Percentiles rank a stretch among this genome's conserved stretches.
Conservation (phyloP, 2,888 invertebrate species). For the Selenia dentaria region DNA sequence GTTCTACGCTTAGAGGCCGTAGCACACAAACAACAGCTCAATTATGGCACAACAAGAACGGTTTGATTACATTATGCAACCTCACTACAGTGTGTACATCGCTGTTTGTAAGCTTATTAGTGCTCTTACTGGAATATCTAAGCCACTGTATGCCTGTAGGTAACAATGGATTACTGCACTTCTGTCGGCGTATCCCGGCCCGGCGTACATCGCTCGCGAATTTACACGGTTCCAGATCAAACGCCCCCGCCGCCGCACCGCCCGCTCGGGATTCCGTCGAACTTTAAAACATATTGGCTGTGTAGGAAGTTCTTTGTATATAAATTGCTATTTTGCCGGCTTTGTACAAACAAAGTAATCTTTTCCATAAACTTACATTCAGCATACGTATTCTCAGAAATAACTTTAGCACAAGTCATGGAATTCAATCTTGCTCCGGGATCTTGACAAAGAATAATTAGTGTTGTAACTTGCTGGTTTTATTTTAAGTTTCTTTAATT, state of each 20-base stretch:
- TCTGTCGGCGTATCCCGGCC: constrained; percentile 38
- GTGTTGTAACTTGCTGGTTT: neutral
- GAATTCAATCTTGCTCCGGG: constrained; percentile 14
- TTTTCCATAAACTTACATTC: constrained; percentile 18
- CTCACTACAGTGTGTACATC: no score
- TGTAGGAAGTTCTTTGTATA: constrained; percentile 23
- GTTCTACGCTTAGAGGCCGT: no score
- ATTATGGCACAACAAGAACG: no score
- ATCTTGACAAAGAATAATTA: neutral
- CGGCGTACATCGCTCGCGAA: constrained; percentile 37
- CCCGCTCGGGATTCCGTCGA: constrained; percentile 34
- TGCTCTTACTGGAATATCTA: neutral
- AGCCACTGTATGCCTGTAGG: constrained; percentile 51
- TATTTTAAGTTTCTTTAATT: neutral
- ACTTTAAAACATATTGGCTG: constrained; percentile 30
- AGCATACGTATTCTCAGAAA: constrained; percentile 2
- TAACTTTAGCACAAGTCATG: constrained; percentile 19
- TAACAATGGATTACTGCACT: constrained; percentile 58
- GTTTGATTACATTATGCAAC: no score
- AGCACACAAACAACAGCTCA: no score
- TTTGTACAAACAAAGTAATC: constrained; percentile 19
- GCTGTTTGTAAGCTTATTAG: neutral
- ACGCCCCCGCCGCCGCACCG: constrained; percentile 25
- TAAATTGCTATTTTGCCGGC: constrained; percentile 23
- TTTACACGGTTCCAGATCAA: constrained; percentile 48